phyloP scores from a whole-genome alignment of 2,113 vertebrate genomes.

The Lampris megalopsis region DNA sequence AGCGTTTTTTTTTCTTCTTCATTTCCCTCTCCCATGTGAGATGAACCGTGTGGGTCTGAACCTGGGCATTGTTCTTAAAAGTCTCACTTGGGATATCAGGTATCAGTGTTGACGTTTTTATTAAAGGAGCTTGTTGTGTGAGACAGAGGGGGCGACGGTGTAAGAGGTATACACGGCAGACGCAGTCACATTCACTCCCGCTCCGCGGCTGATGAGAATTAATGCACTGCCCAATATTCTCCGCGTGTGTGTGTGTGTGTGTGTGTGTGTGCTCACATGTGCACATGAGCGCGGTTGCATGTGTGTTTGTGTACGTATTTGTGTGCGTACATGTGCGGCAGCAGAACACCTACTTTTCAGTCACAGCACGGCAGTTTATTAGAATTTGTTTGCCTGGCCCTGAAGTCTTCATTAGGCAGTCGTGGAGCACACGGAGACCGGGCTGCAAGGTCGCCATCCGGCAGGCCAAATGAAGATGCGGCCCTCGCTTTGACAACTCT shows the following conservation, averaged over 20 bases:
- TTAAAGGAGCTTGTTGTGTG: conserved; percentile 63
- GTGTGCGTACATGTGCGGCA: conserved; percentile 4
- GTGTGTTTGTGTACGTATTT: conserved; percentile 15
- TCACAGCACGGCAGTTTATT: conserved; percentile 76
- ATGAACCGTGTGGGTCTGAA: conserved; percentile 34
- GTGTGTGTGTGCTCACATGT: conserved; percentile 6
- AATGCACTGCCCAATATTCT: conserved; percentile 71
- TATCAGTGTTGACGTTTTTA: conserved; percentile 74
- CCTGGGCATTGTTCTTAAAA: conserved; percentile 45
- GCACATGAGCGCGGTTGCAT: background rate
- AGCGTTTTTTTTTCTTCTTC: background rate
- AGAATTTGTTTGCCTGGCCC: conserved; percentile 78
- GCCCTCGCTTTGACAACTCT: conserved; percentile 64
- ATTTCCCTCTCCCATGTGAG: background rate
- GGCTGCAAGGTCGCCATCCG: conserved; percentile 72
- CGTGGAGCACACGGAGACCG: conserved; percentile 51
- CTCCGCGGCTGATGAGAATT: conserved; percentile 70
- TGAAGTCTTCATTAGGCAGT: conserved; percentile 82
- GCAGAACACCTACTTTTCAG: conserved; percentile 70
- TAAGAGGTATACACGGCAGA: conserved; percentile 50
- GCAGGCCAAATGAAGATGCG: conserved; percentile 64
- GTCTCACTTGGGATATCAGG: conserved; percentile 67
- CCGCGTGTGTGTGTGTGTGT: conserved; percentile 24
- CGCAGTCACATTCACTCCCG: conserved; percentile 54
- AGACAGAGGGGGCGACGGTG: conserved; percentile 39